Percentiles rank a stretch among this genome's conserved stretches.
These are phyloP conservation scores for Drosophila infuscata DNA, from an alignment of 2,888 invertebrate genomes.

Conservation along the genomic window DNA sequence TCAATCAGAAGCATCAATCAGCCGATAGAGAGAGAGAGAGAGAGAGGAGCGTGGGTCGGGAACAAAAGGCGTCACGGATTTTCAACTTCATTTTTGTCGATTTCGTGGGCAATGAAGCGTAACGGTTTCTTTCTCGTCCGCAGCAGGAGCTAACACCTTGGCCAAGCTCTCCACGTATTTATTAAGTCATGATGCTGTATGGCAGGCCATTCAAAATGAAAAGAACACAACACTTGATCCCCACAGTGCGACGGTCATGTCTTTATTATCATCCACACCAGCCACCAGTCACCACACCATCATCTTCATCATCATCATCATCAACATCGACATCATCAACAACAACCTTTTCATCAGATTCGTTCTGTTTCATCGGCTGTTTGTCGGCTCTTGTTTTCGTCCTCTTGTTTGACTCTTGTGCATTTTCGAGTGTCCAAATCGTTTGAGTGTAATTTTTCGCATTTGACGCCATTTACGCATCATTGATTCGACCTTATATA, in stretches of 20 bases:
- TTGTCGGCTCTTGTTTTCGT: conserved; percentile 29
- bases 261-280: conserved; percentile 32
- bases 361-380: not conserved
- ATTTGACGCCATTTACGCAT: conserved; percentile 61
- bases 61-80: conserved; percentile 55
- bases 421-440: conserved; percentile 54
- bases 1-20: conserved; percentile 64
- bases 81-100: conserved; percentile 76
- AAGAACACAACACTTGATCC: conserved; percentile 21
- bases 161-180: conserved; percentile 55
- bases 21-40: conserved; percentile 3
- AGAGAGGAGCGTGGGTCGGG: not conserved
- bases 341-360: not conserved
- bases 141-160: conserved; percentile 40
- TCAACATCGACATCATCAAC: conserved; percentile 10
- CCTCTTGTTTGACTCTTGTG: conserved; percentile 35
- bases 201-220: conserved; percentile 43
- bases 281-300: conserved; percentile 6
- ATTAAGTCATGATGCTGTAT: conserved; percentile 72
- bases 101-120: conserved; percentile 73
- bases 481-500: conserved; percentile 27
- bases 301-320: conserved; percentile 13
- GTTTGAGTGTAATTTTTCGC: conserved; percentile 59
- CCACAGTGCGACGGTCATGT: conserved; percentile 4
- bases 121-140: conserved; percentile 44